Conservation (phyloP, 2,797 vertebrate species). For the Coendou prehensilis region DNA sequence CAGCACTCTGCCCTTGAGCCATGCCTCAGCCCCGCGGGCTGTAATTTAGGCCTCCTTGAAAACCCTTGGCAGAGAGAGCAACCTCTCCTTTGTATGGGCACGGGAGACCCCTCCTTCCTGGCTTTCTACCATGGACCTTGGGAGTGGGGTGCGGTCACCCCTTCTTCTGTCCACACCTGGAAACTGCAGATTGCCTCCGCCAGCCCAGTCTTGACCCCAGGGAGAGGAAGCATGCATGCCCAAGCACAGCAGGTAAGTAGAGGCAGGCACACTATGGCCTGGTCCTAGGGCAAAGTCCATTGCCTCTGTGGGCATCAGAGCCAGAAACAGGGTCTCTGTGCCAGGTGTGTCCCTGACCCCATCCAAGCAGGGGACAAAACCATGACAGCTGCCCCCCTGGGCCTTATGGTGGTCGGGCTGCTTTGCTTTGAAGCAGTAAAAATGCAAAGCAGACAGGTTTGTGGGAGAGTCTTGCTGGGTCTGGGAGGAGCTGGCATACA, state of each 20-base stretch:
- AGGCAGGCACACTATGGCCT: not conserved
- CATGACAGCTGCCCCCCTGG: not conserved
- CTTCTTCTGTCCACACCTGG: not conserved
- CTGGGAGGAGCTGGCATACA: not conserved
- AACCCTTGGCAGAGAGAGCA: not conserved
- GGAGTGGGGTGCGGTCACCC: not conserved
- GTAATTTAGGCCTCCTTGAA: not conserved
- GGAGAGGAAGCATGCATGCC: not conserved
- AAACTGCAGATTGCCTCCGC: constrained; percentile 1
- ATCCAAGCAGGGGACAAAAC: not conserved
- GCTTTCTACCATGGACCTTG: not conserved
- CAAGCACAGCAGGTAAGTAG: not conserved
- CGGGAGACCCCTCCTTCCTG: not conserved
- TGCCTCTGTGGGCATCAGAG: not conserved
- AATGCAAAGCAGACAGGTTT: not conserved
- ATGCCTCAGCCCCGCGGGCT: too few species aligned
- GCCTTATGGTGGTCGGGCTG: not conserved
- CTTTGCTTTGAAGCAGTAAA: constrained; percentile 13
- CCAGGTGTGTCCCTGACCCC: not conserved
- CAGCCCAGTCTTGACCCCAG: not conserved
- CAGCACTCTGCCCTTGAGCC: not conserved
- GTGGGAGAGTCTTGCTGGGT: not conserved
- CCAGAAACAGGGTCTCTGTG: not conserved
- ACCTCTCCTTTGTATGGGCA: not conserved
- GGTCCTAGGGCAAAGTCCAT: not conserved